phyloP scores from a whole-genome alignment of 2,888 invertebrate species.

The Seira sanloemensis region DNA sequence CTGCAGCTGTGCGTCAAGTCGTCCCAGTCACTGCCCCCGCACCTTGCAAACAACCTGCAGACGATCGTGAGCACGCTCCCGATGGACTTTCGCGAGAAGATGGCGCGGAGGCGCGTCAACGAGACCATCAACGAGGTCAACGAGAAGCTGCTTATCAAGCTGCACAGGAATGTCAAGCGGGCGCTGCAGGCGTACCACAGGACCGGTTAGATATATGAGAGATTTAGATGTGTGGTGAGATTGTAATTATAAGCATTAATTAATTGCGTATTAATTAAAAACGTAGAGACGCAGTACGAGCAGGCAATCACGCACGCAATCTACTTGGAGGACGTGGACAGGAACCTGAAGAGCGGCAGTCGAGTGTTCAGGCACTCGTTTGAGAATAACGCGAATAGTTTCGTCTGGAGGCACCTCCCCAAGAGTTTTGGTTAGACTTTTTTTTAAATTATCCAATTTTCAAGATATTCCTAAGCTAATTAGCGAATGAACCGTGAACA shows the following conservation, averaged over 20 bases:
- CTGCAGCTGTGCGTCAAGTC: conserved; percentile 73
- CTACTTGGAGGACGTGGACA: conserved; percentile 90
- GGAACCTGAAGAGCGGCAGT: conserved; percentile 83
- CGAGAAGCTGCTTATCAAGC: conserved; percentile 89
- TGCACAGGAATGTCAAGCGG: conserved; percentile 88
- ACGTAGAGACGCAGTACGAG: conserved; percentile 91
- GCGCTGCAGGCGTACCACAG: conserved; percentile 81
- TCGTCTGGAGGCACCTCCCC: conserved; percentile 28
- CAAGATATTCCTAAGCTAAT: background rate
- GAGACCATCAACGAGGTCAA: conserved; percentile 77
- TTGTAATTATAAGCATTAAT: background rate
- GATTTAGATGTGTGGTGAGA: background rate
- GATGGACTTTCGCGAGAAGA: conserved; percentile 84
- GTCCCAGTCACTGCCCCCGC: conserved; percentile 32
- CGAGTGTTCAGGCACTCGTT: conserved; percentile 83
- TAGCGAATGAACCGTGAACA: conserved; percentile 75
- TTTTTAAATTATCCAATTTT: background rate
- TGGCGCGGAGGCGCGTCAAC: conserved; percentile 80
- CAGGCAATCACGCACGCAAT: conserved; percentile 82
- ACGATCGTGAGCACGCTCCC: conserved; percentile 93
- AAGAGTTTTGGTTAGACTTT: conserved; percentile 20
- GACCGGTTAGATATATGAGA: conserved; percentile 34
- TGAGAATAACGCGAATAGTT: conserved; percentile 45
- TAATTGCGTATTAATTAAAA: background rate
- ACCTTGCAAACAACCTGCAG: conserved; percentile 81